A percentile compares a stretch with the other conserved stretches of the same genome.
phyloP scores from a whole-genome alignment of 2,113 vertebrate genomes.

The Notiomystis cincta region DNA sequence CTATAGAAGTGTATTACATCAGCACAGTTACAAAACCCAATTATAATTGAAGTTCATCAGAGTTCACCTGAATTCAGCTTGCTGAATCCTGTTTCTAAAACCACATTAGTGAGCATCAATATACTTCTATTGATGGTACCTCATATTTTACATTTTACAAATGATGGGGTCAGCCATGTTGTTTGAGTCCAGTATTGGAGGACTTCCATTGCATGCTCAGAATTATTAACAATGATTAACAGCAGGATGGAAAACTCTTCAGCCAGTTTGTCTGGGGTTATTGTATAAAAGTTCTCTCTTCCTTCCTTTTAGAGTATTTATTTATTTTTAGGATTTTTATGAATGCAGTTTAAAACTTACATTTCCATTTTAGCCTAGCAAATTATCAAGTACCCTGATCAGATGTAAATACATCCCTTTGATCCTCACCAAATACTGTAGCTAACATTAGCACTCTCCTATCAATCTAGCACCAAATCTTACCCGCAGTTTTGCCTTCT shows the following conservation, averaged over 20 bases:
- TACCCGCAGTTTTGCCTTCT: background rate
- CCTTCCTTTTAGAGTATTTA: background rate
- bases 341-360: background rate
- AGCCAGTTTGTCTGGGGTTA: background rate
- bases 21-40: background rate
- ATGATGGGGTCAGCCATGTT: background rate
- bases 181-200: background rate
- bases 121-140: background rate
- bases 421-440: background rate
- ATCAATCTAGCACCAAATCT: background rate
- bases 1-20: background rate
- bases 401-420: background rate
- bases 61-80: background rate
- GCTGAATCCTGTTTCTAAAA: background rate
- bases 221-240: background rate
- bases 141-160: background rate
- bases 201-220: background rate
- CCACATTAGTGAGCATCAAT: background rate
- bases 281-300: background rate
- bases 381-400: background rate
- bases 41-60: background rate
- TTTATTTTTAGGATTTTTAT: background rate
- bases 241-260: background rate
- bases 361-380: background rate
- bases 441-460: background rate